A percentile compares a stretch with the other conserved stretches of the same genome.
Conservation (phyloP, 2,888 invertebrate genomes). For the Cheilosia vernalis region DNA sequence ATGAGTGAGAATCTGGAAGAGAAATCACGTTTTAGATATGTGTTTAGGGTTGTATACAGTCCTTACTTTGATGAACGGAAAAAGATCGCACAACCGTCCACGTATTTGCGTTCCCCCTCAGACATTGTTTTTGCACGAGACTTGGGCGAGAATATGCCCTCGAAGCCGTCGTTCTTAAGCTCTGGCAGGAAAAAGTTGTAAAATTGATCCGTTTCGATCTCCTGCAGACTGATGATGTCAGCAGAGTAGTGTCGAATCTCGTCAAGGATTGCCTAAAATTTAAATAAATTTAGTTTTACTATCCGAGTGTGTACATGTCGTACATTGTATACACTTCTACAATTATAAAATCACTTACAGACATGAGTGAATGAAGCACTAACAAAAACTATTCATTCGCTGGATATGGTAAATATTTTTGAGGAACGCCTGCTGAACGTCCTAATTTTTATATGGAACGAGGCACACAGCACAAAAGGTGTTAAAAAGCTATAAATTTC, state of each 20-base stretch:
- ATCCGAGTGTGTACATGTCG: no score
- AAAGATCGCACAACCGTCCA: constrained; percentile 99
- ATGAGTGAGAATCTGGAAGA: constrained; percentile 93
- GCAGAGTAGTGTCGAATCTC: constrained; percentile 98
- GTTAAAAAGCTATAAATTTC: no score
- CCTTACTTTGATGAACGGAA: constrained; percentile 95
- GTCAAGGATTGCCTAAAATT: constrained; percentile 89
- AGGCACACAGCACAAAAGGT: no score
- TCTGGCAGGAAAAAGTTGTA: constrained; percentile 98
- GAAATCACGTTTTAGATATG: not conserved
- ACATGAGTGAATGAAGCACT: no score
- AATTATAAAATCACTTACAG: no score
- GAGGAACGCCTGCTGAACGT: no score
- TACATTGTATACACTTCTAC: no score
- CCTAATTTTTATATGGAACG: no score
- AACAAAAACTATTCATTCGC: no score
- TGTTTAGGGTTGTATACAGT: not conserved
- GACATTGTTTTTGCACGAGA: constrained; percentile 99
- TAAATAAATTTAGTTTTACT: not conserved
- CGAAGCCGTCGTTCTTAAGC: constrained; percentile 94
- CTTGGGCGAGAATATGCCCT: constrained; percentile 99
- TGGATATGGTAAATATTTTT: no score
- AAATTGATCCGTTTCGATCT: constrained; percentile 99
- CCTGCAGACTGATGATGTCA: constrained; percentile 97
- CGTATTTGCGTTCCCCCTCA: constrained; percentile 97